Percentiles rank a stretch among this genome's conserved stretches.
These are phyloP conservation scores for Automeris io DNA, from an alignment of 2,888 invertebrate genomes.

Conservation along the genomic window DNA sequence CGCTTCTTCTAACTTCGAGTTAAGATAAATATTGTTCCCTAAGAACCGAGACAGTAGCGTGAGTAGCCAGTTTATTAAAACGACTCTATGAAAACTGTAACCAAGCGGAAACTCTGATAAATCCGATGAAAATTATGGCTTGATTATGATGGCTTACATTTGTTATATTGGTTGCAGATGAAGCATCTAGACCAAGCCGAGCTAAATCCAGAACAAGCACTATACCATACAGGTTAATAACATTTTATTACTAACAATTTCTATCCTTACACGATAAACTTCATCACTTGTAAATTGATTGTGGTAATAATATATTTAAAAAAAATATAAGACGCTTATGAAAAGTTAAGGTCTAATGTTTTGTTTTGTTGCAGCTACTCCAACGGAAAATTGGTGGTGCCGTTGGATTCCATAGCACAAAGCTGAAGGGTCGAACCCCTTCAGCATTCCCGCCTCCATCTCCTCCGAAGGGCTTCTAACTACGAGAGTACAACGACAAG, in stretches of 20 bases:
- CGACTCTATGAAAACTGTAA: constrained; percentile 49
- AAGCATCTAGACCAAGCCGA: constrained; percentile 75
- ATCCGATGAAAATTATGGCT: constrained; percentile 37
- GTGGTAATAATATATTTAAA: background rate
- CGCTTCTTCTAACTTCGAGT: constrained; percentile 66
- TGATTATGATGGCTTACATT: constrained; percentile 16
- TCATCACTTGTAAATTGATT: background rate
- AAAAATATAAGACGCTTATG: background rate
- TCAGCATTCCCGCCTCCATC: constrained; percentile 57
- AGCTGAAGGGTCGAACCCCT: constrained; percentile 64
- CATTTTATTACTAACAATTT: constrained; percentile 18
- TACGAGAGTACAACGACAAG: constrained; percentile 38
- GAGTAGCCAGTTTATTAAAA: constrained; percentile 70
- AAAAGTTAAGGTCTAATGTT: constrained; percentile 22
- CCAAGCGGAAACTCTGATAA: constrained; percentile 50
- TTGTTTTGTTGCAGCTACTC: constrained; percentile 71
- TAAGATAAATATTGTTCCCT: constrained; percentile 71
- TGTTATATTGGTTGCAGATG: constrained; percentile 71
- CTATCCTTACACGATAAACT: background rate
- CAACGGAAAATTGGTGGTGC: constrained; percentile 78
- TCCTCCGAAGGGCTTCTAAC: constrained; percentile 60
- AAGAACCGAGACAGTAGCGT: constrained; percentile 67
- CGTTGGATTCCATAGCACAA: constrained; percentile 75
- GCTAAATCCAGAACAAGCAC: constrained; percentile 74
- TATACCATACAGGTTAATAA: constrained; percentile 73